These are phyloP conservation scores for Drosophila elegans DNA, from an alignment of 1,140 invertebrate genomes.

Conservation along the genomic window DNA sequence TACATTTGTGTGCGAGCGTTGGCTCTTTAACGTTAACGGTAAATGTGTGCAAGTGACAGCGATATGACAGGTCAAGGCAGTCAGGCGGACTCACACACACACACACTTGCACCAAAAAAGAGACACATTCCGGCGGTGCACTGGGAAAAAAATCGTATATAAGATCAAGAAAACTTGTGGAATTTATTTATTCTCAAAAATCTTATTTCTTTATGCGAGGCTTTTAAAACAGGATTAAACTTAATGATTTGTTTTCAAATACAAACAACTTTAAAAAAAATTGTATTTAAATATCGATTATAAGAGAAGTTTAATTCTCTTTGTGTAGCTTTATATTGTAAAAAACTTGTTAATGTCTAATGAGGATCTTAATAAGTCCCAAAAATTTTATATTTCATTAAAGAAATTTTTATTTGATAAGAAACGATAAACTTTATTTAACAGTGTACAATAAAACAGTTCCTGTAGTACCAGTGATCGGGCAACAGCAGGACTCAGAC, in stretches of 20 bases:
- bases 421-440: no score
- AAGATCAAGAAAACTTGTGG: background rate
- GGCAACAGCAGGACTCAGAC: slow-evolving; percentile 31
- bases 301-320: no score
- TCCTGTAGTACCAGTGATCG: slow-evolving; percentile 17
- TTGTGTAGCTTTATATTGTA: no score
- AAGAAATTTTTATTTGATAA: no score
- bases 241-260: no score
- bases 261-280: no score
- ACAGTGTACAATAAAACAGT: slow-evolving; percentile 14
- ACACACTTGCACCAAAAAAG: slow-evolving; percentile 6
- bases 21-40: slow-evolving; percentile 73
- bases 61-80: slow-evolving; percentile 72
- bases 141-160: background rate
- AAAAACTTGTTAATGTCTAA: no score
- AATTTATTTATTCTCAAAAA: background rate
- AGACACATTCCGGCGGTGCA: slow-evolving; percentile 4
- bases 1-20: slow-evolving; percentile 2
- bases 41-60: slow-evolving; percentile 79
- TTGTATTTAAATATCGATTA: no score
- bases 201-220: background rate
- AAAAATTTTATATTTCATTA: no score
- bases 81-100: slow-evolving; percentile 11
- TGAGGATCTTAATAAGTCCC: no score
- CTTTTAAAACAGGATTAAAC: no score